Conservation (phyloP, 2,113 vertebrate genomes). For the Campylomormyrus tamandua region DNA sequence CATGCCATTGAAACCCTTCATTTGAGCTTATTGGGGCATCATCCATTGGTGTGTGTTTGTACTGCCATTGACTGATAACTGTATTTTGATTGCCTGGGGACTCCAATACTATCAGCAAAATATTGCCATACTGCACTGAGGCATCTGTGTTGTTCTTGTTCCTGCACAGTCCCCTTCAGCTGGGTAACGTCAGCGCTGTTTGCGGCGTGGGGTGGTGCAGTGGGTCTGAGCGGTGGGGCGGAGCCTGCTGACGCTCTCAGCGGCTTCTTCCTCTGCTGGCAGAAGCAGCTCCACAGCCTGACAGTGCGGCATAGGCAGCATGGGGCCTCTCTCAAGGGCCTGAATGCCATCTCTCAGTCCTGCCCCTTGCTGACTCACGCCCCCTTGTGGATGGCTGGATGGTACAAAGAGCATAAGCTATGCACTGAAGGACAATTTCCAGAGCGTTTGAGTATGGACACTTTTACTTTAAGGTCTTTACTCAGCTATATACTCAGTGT, state of each 20-base stretch:
- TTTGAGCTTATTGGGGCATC: background rate
- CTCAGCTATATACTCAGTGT: background rate
- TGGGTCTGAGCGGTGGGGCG: slow-evolving; percentile 12
- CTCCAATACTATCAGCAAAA: background rate
- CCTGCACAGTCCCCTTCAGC: background rate
- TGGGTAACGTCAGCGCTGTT: slow-evolving; percentile 37
- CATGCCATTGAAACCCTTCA: background rate
- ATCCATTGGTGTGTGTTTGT: background rate
- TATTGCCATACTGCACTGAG: background rate
- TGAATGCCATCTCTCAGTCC: slow-evolving; percentile 13
- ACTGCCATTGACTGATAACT: background rate
- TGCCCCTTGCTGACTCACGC: slow-evolving; percentile 17
- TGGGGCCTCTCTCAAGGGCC: slow-evolving; percentile 32
- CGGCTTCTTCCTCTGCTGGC: slow-evolving; percentile 16
- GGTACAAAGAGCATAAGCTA: background rate
- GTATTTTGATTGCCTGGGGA: background rate
- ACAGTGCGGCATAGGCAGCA: slow-evolving; percentile 34
- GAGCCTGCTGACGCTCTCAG: slow-evolving; percentile 25
- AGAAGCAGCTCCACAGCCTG: slow-evolving; percentile 41
- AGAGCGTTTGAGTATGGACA: background rate
- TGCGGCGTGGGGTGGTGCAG: slow-evolving; percentile 23
- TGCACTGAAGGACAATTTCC: background rate
- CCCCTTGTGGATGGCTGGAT: background rate
- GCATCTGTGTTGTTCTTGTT: background rate
- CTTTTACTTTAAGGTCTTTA: background rate